Conservation (phyloP, 2,113 vertebrate species). For the Pyrgilauda ruficollis region DNA sequence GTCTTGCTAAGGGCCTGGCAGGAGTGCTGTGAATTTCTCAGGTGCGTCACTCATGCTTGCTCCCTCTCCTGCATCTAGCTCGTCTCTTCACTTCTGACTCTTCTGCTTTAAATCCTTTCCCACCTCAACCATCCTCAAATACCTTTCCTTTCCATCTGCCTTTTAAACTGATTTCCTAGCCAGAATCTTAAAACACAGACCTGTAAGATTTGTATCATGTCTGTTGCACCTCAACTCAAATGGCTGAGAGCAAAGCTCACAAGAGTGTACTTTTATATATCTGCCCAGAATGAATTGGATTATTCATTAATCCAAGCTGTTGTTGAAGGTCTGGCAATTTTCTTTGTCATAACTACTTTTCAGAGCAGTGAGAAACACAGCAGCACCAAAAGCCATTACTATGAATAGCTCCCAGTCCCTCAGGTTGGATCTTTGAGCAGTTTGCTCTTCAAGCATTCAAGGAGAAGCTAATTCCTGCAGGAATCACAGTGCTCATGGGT, state of each 20-base stretch:
- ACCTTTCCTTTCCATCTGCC: not conserved
- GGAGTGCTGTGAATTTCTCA: not conserved
- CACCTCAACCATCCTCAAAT: not conserved
- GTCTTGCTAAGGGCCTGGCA: not conserved
- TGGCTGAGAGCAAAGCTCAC: not conserved
- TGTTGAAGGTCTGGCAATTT: not conserved
- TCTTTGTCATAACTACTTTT: not conserved
- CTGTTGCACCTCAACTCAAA: not conserved
- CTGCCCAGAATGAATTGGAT: not conserved
- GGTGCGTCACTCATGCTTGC: accelerated
- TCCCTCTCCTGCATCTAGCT: not conserved
- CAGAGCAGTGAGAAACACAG: not conserved
- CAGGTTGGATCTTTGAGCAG: not conserved
- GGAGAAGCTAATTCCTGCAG: not conserved
- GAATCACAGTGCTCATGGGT: accelerated
- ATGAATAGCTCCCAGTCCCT: not conserved
- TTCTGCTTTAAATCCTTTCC: not conserved
- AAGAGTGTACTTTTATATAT: not conserved
- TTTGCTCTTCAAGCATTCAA: not conserved
- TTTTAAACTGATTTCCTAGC: not conserved
- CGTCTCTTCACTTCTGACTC: not conserved
- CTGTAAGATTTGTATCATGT: not conserved
- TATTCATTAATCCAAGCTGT: not conserved
- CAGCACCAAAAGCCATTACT: accelerated
- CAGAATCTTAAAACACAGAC: not conserved